A percentile compares a stretch with the other conserved stretches of the same genome.
Evolutionary conservation across 2,113 vertebrate genomes (phyloP).

Genomic region (Cyphomyrus discorhynchus): DNA sequence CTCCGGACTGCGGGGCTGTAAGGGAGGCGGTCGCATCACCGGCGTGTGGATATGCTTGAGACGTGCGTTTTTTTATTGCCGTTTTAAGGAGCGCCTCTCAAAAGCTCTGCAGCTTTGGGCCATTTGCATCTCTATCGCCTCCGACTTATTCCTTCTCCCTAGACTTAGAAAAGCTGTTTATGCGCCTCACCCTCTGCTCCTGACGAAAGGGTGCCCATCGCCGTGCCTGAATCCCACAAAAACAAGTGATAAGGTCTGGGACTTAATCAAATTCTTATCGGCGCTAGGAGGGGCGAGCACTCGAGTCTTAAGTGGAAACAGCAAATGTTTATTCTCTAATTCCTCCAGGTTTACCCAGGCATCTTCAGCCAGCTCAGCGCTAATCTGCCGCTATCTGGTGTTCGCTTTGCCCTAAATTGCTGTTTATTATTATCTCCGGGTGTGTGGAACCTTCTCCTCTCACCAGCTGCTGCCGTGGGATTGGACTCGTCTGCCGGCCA

Average conservation of each 20-base stretch:
- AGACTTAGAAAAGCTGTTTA: conserved; percentile 13
- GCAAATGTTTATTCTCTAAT: conserved; percentile 53
- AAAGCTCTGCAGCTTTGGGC: not conserved
- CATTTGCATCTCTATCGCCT: not conserved
- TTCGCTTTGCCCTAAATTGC: conserved; percentile 55
- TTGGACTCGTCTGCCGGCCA: conserved; percentile 50
- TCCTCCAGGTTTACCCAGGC: conserved; percentile 43
- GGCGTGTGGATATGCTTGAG: not conserved
- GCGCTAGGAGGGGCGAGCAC: conserved; percentile 29
- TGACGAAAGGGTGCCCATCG: conserved; percentile 7
- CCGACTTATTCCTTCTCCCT: not conserved
- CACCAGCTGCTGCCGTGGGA: conserved; percentile 50
- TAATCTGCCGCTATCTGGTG: conserved; percentile 55
- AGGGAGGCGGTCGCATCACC: not conserved
- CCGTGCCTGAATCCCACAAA: conserved; percentile 33
- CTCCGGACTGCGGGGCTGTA: not conserved
- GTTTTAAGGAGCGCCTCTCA: not conserved
- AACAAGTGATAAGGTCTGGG: conserved; percentile 34
- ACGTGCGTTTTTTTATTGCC: conserved; percentile 1
- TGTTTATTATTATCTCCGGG: conserved; percentile 56
- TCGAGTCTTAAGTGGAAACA: conserved; percentile 37
- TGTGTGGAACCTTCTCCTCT: conserved; percentile 41
- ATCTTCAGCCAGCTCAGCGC: conserved; percentile 46
- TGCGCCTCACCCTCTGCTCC: not conserved
- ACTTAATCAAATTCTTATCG: conserved; percentile 39